Percentiles rank a stretch among this genome's conserved stretches.
Evolutionary conservation across 2,888 invertebrate species (phyloP).

Genomic region (Trissolcus brochymenae): DNA sequence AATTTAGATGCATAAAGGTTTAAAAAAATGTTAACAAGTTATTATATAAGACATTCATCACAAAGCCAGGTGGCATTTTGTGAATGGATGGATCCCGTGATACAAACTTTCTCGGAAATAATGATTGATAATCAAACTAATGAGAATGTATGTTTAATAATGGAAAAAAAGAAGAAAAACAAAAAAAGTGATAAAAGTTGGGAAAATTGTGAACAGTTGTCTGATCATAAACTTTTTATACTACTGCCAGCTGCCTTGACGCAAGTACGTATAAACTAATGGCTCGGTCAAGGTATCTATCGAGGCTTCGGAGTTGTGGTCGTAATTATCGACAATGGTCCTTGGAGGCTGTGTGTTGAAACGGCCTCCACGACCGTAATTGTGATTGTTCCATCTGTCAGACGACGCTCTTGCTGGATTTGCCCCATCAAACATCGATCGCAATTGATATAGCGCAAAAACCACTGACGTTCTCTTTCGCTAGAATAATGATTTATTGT

Average conservation of each 20-base stretch:
- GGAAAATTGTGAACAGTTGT: not conserved
- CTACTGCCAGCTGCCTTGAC: constrained; percentile 26
- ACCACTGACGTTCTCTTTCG: constrained; percentile 17
- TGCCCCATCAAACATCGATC: constrained; percentile 31
- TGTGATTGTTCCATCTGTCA: constrained; percentile 42
- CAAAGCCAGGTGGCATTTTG: constrained; percentile 43
- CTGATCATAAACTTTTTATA: constrained; percentile 19
- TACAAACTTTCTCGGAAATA: too few species aligned
- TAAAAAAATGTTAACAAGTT: constrained; percentile 13
- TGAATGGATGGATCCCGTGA: constrained; percentile 58
- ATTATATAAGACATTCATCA: constrained; percentile 60
- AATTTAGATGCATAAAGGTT: too few species aligned
- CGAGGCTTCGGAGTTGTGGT: constrained; percentile 28
- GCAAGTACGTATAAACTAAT: constrained; percentile 28
- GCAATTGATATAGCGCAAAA: constrained; percentile 27
- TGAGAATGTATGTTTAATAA: too few species aligned
- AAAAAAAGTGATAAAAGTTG: too few species aligned
- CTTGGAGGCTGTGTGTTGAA: constrained; percentile 15
- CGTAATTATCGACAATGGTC: constrained; percentile 44
- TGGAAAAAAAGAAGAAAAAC: too few species aligned
- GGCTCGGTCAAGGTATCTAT: constrained; percentile 30
- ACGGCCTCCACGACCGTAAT: constrained; percentile 24
- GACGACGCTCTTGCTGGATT: constrained; percentile 13
- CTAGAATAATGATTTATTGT: constrained; percentile 18
- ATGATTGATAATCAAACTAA: too few species aligned